Conservation (phyloP, 2,888 invertebrate species). For the Watsonalla binaria region DNA sequence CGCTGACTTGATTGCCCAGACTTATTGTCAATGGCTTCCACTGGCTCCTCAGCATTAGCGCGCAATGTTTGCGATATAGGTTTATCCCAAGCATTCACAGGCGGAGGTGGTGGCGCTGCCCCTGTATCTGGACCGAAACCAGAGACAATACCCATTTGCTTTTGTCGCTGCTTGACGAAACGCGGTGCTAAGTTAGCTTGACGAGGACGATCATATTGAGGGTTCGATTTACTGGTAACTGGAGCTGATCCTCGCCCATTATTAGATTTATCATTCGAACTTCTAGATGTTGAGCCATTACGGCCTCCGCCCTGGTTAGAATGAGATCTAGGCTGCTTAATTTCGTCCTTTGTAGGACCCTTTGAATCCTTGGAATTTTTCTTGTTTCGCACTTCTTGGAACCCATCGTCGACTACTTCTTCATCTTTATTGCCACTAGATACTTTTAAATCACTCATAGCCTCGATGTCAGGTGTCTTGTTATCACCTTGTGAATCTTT, state of each 20-base stretch:
- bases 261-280: slow-evolving; percentile 57
- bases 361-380: slow-evolving; percentile 83
- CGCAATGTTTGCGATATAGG: slow-evolving; percentile 85
- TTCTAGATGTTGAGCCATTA: slow-evolving; percentile 65
- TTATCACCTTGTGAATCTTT: slow-evolving; percentile 50
- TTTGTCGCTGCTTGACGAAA: slow-evolving; percentile 86
- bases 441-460: slow-evolving; percentile 62
- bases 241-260: slow-evolving; percentile 51
- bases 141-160: slow-evolving; percentile 62
- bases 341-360: slow-evolving; percentile 58
- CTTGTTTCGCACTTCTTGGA: slow-evolving; percentile 91
- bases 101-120: slow-evolving; percentile 82
- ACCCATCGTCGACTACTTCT: slow-evolving; percentile 82
- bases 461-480: slow-evolving; percentile 62
- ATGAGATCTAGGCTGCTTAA: slow-evolving; percentile 66
- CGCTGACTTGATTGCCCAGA: slow-evolving; percentile 66
- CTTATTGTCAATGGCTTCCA: slow-evolving; percentile 49
- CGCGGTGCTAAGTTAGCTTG: slow-evolving; percentile 85
- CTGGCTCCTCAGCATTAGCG: slow-evolving; percentile 69
- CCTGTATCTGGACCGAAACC: slow-evolving; percentile 75
- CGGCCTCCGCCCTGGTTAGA: slow-evolving; percentile 67
- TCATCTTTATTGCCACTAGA: slow-evolving; percentile 61
- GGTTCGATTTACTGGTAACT: slow-evolving; percentile 47
- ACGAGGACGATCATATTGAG: slow-evolving; percentile 72
- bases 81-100: slow-evolving; percentile 92